phyloP scores from a whole-genome alignment of 2,113 vertebrate genomes.

The Tursiops truncatus region DNA sequence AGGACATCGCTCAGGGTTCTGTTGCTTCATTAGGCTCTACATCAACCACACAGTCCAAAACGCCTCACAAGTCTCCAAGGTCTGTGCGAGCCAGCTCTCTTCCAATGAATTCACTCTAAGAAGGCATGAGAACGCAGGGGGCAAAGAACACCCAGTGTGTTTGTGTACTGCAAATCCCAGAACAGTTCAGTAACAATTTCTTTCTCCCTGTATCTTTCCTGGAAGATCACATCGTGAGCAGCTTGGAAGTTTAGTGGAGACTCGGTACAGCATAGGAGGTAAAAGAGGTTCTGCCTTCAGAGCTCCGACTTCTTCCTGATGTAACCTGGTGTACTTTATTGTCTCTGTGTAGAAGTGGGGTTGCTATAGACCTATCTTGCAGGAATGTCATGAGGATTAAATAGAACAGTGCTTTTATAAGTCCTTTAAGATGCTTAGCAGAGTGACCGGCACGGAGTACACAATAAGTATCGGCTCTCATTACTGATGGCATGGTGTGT shows the following conservation, averaged over 20 bases:
- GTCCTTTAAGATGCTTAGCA: neutral
- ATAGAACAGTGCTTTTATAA: neutral
- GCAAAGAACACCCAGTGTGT: neutral
- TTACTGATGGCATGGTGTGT: neutral
- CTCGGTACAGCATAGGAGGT: neutral
- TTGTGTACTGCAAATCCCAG: neutral
- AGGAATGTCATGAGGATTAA: neutral
- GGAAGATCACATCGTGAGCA: neutral
- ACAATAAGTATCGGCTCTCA: neutral
- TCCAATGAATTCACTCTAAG: neutral
- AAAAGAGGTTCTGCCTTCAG: neutral
- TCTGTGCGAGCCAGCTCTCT: neutral
- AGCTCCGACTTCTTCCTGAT: neutral
- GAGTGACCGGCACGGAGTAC: neutral
- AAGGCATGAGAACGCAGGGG: neutral
- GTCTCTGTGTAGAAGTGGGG: neutral
- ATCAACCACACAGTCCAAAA: neutral
- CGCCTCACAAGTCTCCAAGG: neutral
- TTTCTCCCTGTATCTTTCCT: neutral
- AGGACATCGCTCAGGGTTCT: neutral
- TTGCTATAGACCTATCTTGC: neutral
- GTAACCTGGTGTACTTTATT: neutral
- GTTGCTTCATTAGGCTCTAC: neutral
- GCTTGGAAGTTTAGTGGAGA: constrained; percentile 10
- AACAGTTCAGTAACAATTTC: neutral